Conservation (phyloP, 2,113 vertebrate genomes). For the Prionailurus viverrinus region DNA sequence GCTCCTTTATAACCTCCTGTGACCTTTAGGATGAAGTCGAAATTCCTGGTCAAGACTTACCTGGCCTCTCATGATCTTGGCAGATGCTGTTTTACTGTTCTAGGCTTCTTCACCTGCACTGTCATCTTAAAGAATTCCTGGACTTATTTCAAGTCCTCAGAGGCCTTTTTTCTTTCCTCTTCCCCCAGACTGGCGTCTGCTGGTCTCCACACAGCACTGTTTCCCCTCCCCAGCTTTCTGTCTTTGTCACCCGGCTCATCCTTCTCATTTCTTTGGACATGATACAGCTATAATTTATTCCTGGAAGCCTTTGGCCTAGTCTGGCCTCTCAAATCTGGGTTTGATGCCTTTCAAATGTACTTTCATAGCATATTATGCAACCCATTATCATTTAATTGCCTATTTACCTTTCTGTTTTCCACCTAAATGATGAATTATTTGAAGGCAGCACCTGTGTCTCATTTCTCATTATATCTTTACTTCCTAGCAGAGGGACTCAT, state of each 20-base stretch:
- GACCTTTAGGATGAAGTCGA: background rate
- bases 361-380: background rate
- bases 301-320: too few species aligned
- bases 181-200: background rate
- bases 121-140: background rate
- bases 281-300: background rate
- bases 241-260: background rate
- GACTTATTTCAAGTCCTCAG: background rate
- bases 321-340: background rate
- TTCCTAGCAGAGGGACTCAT: background rate
- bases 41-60: background rate
- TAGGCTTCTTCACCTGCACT: background rate
- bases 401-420: constrained; percentile 48
- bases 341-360: background rate
- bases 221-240: background rate
- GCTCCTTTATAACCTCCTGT: background rate
- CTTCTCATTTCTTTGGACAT: background rate
- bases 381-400: constrained; percentile 43
- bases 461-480: background rate
- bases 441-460: constrained; percentile 16
- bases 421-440: constrained; percentile 47
- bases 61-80: background rate
- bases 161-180: background rate
- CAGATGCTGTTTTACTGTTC: background rate
- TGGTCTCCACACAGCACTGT: background rate